Evolutionary conservation across 2,888 invertebrate genomes (phyloP).

Genomic region (Blomia tropicalis): DNA sequence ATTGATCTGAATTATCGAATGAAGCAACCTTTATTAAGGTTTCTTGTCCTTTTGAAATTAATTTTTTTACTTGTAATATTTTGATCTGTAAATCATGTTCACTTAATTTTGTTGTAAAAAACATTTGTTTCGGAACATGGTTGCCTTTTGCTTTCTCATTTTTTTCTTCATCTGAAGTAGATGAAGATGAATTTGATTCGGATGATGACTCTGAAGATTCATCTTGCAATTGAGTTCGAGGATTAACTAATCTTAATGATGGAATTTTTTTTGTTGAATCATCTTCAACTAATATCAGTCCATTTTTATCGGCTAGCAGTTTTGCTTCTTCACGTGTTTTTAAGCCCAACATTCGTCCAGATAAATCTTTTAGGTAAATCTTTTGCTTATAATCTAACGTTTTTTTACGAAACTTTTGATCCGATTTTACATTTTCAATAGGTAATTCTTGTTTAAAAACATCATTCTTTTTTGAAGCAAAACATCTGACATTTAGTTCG

Average conservation of each 20-base stretch:
- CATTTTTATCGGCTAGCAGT: constrained; percentile 17
- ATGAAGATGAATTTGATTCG: no score
- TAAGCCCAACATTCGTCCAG: constrained; percentile 12
- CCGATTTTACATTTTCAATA: not conserved
- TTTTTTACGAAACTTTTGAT: not conserved
- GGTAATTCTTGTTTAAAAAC: not conserved
- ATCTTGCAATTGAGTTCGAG: not conserved
- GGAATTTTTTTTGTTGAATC: not conserved
- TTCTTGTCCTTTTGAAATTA: constrained; percentile 5
- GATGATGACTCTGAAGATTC: not conserved
- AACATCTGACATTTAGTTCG: no score
- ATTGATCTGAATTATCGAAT: not conserved
- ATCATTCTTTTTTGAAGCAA: constrained; percentile 6
- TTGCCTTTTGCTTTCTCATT: not conserved
- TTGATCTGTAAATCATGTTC: constrained; percentile 21
- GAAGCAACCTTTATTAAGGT: not conserved
- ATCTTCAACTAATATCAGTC: constrained; percentile 9
- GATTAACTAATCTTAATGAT: not conserved
- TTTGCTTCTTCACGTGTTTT: constrained; percentile 10
- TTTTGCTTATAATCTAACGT: not conserved
- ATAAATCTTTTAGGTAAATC: constrained; percentile 9
- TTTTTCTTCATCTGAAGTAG: not conserved
- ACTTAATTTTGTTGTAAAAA: constrained; percentile 13
- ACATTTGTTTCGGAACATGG: constrained; percentile 3
- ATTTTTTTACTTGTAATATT: constrained; percentile 17